These are phyloP conservation scores for Galaxea fascicularis DNA, from an alignment of 92 coral and sea anemone genomes.

Conservation along the genomic window DNA sequence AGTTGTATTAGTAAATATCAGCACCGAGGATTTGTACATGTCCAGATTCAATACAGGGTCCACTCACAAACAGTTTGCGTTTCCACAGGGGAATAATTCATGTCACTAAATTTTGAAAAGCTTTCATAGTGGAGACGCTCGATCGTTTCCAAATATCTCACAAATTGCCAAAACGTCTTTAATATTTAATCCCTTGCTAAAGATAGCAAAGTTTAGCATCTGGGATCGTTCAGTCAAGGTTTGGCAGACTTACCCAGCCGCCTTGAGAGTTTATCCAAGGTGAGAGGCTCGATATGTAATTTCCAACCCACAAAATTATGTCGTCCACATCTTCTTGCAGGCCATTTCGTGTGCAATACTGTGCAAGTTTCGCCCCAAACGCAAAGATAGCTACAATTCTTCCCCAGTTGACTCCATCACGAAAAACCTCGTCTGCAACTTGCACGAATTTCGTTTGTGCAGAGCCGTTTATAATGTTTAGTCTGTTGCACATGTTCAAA, in stretches of 20 bases:
- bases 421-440: slow-evolving; percentile 90
- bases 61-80: neutral
- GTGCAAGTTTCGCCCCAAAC: slow-evolving; percentile 82
- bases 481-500: slow-evolving; percentile 77
- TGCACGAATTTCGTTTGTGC: slow-evolving; percentile 88
- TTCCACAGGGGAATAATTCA: neutral
- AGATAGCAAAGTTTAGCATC: slow-evolving; percentile 9
- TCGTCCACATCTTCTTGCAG: slow-evolving; percentile 71
- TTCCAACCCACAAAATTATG: slow-evolving; percentile 76
- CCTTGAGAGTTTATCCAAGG: slow-evolving; percentile 83
- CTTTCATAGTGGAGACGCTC: neutral
- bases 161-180: slow-evolving; percentile 5
- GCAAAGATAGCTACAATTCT: slow-evolving; percentile 87
- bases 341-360: slow-evolving; percentile 70
- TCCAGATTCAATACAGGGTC: neutral
- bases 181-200: slow-evolving; percentile 35
- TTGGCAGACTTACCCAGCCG: slow-evolving; percentile 81
- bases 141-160: slow-evolving; percentile 3
- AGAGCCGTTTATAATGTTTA: slow-evolving; percentile 69
- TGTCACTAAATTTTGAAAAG: neutral
- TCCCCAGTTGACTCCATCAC: slow-evolving; percentile 93
- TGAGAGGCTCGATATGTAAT: slow-evolving; percentile 70
- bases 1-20: neutral
- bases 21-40: neutral
- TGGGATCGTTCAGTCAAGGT: neutral